phyloP scores from a whole-genome alignment of 2,113 vertebrate genomes.

The Marcusenius ussheri region DNA sequence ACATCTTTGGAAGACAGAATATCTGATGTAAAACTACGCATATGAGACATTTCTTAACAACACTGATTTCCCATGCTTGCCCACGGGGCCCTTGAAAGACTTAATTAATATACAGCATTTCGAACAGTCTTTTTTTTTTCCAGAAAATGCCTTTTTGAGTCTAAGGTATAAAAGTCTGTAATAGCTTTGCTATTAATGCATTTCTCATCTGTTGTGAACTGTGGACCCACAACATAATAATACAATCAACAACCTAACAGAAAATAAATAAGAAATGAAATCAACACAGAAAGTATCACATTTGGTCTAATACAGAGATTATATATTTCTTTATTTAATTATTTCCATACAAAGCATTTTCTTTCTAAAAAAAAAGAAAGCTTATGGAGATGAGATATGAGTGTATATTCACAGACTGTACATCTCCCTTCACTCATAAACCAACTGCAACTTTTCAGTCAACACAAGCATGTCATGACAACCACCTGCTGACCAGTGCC shows the following conservation, averaged over 20 bases:
- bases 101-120: neutral
- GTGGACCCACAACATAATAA: neutral
- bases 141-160: neutral
- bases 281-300: neutral
- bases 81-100: neutral
- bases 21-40: neutral
- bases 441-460: neutral
- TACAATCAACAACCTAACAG: neutral
- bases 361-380: slow-evolving; percentile 15
- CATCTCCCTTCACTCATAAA: slow-evolving; percentile 5
- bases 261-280: neutral
- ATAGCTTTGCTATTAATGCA: neutral
- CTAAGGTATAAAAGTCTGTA: neutral
- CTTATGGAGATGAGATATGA: neutral
- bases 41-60: neutral
- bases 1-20: neutral
- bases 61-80: neutral
- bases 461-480: neutral
- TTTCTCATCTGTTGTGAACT: neutral
- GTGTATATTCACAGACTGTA: neutral
- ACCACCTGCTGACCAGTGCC: neutral
- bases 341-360: slow-evolving; percentile 17
- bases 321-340: slow-evolving; percentile 6
- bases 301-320: neutral
- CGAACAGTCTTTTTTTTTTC: neutral